phyloP scores from a whole-genome alignment of 2,113 vertebrate genomes.

The Datnioides undecimradiatus region DNA sequence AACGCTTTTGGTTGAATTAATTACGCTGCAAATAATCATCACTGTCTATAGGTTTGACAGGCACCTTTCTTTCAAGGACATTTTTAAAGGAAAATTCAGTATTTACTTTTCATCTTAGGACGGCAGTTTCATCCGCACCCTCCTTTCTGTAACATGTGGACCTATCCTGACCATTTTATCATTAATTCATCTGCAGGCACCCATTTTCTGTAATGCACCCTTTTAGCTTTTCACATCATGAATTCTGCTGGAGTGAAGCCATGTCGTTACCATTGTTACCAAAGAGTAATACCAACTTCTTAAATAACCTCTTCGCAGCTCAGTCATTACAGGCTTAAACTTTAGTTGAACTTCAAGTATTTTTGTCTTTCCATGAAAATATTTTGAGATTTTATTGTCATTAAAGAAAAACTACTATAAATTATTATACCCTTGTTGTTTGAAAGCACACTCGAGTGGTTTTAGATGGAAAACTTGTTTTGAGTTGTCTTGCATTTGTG shows the following conservation, averaged over 20 bases:
- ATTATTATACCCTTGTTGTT: not conserved
- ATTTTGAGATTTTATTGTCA: not conserved
- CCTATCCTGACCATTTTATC: constrained; percentile 25
- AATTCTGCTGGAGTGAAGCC: constrained; percentile 25
- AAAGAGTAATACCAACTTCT: constrained; percentile 7
- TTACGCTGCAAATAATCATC: not conserved
- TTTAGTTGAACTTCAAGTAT: not conserved
- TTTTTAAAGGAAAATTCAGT: not conserved
- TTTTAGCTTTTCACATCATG: constrained; percentile 29
- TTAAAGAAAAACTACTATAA: too few relatives aligned
- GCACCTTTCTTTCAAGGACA: not conserved
- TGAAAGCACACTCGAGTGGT: not conserved
- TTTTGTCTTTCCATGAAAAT: constrained; percentile 10
- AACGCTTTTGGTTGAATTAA: not conserved
- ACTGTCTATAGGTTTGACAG: not conserved
- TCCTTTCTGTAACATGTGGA: not conserved
- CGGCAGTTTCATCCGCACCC: not conserved
- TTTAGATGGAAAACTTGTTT: not conserved
- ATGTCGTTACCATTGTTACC: constrained; percentile 20
- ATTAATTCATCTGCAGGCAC: constrained; percentile 36
- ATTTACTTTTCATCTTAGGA: not conserved
- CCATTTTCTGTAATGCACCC: constrained; percentile 35
- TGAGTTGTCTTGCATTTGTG: not conserved
- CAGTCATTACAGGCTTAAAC: constrained; percentile 17
- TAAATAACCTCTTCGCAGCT: constrained; percentile 9